Evolutionary conservation across 2,888 invertebrate genomes (phyloP).

Genomic region (Actias luna): DNA sequence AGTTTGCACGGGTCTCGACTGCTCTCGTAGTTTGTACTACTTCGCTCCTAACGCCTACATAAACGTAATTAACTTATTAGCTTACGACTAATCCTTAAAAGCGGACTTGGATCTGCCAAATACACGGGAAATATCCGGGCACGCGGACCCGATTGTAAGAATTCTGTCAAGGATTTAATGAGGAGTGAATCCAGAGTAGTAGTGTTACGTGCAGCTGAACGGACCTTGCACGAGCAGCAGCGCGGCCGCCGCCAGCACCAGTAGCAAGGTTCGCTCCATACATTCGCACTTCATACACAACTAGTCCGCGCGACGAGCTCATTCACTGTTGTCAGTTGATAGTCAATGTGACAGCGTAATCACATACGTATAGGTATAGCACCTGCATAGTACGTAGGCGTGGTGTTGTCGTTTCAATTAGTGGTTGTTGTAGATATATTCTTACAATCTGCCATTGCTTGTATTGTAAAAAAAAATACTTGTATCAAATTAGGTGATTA

Average conservation of each 20-base stretch:
- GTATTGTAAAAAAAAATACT: too few relatives aligned
- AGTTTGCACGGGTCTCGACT: conserved; percentile 16
- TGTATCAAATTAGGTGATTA: too few relatives aligned
- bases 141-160: background rate
- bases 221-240: background rate
- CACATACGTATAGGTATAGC: background rate
- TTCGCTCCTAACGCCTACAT: background rate
- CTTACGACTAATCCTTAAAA: background rate
- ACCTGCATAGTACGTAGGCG: background rate
- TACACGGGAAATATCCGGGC: background rate
- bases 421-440: too few relatives aligned
- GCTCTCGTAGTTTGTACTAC: background rate
- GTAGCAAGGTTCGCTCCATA: background rate
- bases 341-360: background rate
- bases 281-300: background rate
- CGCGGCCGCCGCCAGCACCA: background rate
- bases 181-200: background rate
- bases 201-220: background rate
- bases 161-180: background rate
- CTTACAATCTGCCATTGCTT: too few relatives aligned
- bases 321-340: background rate
- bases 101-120: background rate
- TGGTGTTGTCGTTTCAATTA: too few relatives aligned
- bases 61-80: background rate
- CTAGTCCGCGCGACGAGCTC: background rate